Evolutionary conservation across 2,888 invertebrate genomes (phyloP), one percentile per base, ranked within the genome.

Genomic region (Orthosia gracilis): DNA sequence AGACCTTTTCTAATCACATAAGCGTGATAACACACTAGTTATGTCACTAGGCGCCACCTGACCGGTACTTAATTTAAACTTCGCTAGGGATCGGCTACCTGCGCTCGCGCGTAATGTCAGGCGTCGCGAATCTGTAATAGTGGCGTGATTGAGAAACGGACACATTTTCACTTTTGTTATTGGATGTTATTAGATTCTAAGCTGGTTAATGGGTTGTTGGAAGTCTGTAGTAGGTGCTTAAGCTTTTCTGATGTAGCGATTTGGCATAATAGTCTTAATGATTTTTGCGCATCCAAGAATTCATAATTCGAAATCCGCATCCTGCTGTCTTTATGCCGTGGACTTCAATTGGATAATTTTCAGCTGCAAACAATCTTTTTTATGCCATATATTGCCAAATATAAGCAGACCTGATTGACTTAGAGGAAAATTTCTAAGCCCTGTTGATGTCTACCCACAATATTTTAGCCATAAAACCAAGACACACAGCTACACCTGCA

Each of bases 81-180:
- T 80, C 62, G 67, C 13, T 57, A 58, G 71, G 45, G 58, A 58
- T 31, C 57, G 26, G 57, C 64, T 80, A 80, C 71, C 65, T 72
- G 76, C 55, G 54, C 18, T 11, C 17, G 55, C 26, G 18, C 45
- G 18, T 75, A 85, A 85, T 85, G 80, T 77, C 78, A 83, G 64
- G 67, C 67, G 70, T 21, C 13, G 52, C 83, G 15, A 83, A 85
- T 85, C 66, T 21, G 57, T 85, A 75, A 83, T 83, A 73, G 73
- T 71, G 31, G 21, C 26, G 52, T 59, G 69, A 71, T 83, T 80
- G 73, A 73, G 77, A 68, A 79, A 79, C 69, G 62, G 26, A 72
- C 57, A 72, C 50, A 76, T 75, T 85, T 85, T 85, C 83, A 78
- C 85, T 85, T 78, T 80, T 67, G 45, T 74, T 74, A 75, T 59